phyloP scores from a whole-genome alignment of 2,113 vertebrate species.

The Megalops atlanticus region DNA sequence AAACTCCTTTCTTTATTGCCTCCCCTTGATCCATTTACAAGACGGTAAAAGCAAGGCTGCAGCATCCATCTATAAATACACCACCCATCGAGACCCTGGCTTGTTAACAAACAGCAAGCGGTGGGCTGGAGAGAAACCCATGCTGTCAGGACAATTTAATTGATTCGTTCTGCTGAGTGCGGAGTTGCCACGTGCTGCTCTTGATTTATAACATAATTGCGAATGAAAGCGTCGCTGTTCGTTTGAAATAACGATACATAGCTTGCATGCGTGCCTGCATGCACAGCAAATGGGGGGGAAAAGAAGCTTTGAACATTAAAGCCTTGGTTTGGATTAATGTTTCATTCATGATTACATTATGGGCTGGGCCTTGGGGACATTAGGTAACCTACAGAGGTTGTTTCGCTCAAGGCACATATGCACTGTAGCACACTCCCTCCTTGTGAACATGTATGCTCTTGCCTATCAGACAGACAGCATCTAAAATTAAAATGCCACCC shows the following conservation, averaged over 20 bases:
- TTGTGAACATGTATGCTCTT: constrained; percentile 14
- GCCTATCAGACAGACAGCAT: neutral
- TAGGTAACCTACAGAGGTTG: neutral
- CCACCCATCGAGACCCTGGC: constrained; percentile 57
- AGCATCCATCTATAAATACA: constrained; percentile 53
- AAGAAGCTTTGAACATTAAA: constrained; percentile 39
- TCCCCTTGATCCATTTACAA: constrained; percentile 69
- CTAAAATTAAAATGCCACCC: neutral
- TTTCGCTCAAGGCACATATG: constrained; percentile 5
- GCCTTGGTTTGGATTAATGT: constrained; percentile 38
- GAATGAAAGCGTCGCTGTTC: constrained; percentile 15
- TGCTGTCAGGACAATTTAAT: constrained; percentile 33
- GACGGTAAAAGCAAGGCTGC: constrained; percentile 54
- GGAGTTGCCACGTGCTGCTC: constrained; percentile 4
- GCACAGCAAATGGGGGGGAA: neutral
- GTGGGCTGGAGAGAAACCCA: constrained; percentile 21
- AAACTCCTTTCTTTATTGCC: constrained; percentile 66
- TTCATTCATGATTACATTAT: constrained; percentile 20
- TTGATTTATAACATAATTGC: constrained; percentile 28
- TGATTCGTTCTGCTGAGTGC: constrained; percentile 44
- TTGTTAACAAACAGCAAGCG: constrained; percentile 55
- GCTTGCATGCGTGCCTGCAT: constrained; percentile 29
- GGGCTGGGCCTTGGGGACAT: neutral
- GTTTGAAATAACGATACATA: constrained; percentile 34
- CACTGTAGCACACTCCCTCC: neutral